Evolutionary conservation across 2,888 invertebrate species (phyloP), one percentile per base, ranked within the genome.

Genomic region (Colostygia pectinataria): DNA sequence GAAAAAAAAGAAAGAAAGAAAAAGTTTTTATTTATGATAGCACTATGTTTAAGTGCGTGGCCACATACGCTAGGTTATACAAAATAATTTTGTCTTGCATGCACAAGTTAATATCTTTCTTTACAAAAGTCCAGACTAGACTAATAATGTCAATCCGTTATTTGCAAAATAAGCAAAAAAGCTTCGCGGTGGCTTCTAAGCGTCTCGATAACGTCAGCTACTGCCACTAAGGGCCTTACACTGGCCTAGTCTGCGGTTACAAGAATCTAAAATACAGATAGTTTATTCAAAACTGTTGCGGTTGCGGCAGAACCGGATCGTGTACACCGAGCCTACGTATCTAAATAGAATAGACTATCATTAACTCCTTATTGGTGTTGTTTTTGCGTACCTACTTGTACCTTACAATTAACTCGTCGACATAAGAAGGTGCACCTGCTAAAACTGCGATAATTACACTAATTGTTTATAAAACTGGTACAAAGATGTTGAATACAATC

Each of bases 381-480:
- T 80, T 83, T 80, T 83, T 81, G 68, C 73, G 70, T 74, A 77
- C 70, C 76, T 74, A 77, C 81, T 70, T 78, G 72, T 63, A 66
- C 63, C 57, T 68, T 66, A 77, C 78, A 79, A 80, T 81, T 79
- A 81, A 72, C 72, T 74, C 60, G 69, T 67, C 77, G 74, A 53
- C 66, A 74, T 80, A 83, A 74, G 82, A 79, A 74, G 59, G 66
- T 78, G 77, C 86, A 87, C 80, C 87, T 88, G 87, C 77, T 79
- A 81, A 83, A 79, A 77, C 76, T 57, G 65, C 71, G 71, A 73
- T 82, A 79, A 77, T 77, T 77, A 63, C 65, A 58, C 68, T 81
- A 80, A 83, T 81, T 79, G 73, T 76, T 72, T 63, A 67, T 66
- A 57, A 65, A 71, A 77, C 75, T 68, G 53, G 74, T 75, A 63